These are phyloP conservation scores for Paradoxurus hermaphroditus DNA, from an alignment of 2,113 vertebrate species.

Conservation along the genomic window DNA sequence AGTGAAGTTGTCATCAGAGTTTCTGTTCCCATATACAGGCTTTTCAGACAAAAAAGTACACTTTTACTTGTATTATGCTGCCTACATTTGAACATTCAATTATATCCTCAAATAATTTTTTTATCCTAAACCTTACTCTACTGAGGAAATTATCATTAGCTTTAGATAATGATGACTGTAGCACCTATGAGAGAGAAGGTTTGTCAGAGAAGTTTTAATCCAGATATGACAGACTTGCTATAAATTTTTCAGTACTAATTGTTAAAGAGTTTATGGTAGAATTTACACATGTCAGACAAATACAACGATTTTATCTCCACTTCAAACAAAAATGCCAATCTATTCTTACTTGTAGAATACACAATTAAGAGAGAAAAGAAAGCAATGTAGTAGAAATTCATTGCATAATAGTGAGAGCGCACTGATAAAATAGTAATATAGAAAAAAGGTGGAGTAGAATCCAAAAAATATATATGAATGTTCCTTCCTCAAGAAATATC, in stretches of 20 bases:
- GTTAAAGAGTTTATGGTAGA: background rate
- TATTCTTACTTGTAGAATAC: background rate
- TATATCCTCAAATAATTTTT: background rate
- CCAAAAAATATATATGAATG: background rate
- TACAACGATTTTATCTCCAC: background rate
- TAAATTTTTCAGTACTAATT: constrained; percentile 30
- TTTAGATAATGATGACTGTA: background rate
- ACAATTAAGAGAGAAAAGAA: constrained; percentile 25
- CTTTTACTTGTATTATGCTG: background rate
- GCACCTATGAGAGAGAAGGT: background rate
- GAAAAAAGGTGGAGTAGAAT: background rate
- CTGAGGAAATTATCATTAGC: background rate
- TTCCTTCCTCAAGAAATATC: background rate
- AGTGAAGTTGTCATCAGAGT: background rate
- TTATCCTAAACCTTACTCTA: background rate
- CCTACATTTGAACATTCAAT: background rate
- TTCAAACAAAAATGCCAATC: constrained; percentile 5
- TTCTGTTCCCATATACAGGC: background rate
- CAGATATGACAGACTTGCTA: background rate
- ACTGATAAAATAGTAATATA: constrained; percentile 20
- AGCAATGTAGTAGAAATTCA: background rate
- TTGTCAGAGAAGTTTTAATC: background rate
- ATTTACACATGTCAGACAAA: background rate
- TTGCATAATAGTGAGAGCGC: background rate
- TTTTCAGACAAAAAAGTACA: background rate